Conservation (phyloP, 2,113 vertebrate species). For the Proterorhinus semilunaris region DNA sequence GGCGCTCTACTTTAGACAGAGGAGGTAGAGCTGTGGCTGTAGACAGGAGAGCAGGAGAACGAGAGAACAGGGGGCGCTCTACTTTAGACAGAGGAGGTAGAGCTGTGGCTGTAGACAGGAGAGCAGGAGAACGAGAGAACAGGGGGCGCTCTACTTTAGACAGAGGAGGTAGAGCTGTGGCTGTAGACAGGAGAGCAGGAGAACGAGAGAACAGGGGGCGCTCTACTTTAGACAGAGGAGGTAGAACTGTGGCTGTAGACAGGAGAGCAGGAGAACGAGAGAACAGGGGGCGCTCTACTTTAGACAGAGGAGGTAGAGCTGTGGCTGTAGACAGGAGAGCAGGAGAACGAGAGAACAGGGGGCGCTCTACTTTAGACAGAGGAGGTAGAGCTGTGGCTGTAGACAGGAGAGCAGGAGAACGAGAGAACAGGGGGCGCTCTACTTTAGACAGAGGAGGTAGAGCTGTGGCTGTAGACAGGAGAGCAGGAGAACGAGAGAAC, state of each 20-base stretch:
- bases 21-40: too few species aligned
- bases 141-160: not conserved
- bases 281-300: too few species aligned
- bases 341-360: too few species aligned
- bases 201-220: too few species aligned
- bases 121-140: not conserved
- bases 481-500: too few species aligned
- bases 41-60: too few species aligned
- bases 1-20: too few species aligned
- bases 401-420: not conserved
- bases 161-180: slow-evolving; percentile 25
- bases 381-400: slow-evolving; percentile 48
- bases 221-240: too few species aligned
- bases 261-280: not conserved
- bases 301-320: slow-evolving; percentile 15
- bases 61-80: too few species aligned
- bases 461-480: slow-evolving; percentile 32
- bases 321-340: slow-evolving; percentile 33
- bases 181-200: slow-evolving; percentile 25
- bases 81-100: slow-evolving; percentile 19
- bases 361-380: too few species aligned
- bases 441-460: slow-evolving; percentile 1
- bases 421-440: not conserved
- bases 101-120: slow-evolving; percentile 33
- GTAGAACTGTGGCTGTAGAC: too few species aligned